Evolutionary conservation across 2,113 vertebrate species (phyloP).

Genomic region (Nesospiza acunhae): DNA sequence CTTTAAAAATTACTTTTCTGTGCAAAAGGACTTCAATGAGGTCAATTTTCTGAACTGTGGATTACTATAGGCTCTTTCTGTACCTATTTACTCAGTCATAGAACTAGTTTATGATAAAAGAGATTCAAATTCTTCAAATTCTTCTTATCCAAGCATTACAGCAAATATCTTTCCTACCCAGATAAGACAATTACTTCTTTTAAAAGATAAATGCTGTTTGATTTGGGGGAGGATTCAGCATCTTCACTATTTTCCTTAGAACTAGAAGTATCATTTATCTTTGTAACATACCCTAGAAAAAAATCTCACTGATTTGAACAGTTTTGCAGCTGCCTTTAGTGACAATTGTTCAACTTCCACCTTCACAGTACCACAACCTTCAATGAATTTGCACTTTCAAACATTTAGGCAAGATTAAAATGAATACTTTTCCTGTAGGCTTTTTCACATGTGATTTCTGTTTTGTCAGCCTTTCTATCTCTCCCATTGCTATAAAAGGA

Average conservation of each 20-base stretch:
- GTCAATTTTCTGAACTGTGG: neutral
- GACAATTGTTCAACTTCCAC: neutral
- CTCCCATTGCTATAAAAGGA: neutral
- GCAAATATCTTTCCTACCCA: neutral
- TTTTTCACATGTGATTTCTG: neutral
- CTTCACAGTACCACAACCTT: neutral
- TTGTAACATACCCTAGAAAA: neutral
- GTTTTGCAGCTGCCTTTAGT: neutral
- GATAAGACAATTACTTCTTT: neutral
- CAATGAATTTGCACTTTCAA: neutral
- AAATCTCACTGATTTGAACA: neutral
- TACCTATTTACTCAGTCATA: neutral
- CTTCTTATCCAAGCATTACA: neutral
- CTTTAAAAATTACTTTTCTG: neutral
- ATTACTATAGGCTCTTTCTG: neutral
- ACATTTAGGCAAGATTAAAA: neutral
- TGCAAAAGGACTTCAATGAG: neutral
- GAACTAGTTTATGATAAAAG: neutral
- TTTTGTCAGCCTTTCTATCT: neutral
- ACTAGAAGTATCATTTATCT: neutral
- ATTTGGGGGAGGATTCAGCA: neutral
- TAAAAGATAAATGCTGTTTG: neutral
- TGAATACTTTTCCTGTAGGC: neutral
- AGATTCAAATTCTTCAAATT: neutral
- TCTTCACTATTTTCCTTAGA: neutral